Percentiles rank a stretch among this genome's conserved stretches.
Conservation (phyloP, 2,797 vertebrate genomes). For the Gymnopithys bicolor region DNA sequence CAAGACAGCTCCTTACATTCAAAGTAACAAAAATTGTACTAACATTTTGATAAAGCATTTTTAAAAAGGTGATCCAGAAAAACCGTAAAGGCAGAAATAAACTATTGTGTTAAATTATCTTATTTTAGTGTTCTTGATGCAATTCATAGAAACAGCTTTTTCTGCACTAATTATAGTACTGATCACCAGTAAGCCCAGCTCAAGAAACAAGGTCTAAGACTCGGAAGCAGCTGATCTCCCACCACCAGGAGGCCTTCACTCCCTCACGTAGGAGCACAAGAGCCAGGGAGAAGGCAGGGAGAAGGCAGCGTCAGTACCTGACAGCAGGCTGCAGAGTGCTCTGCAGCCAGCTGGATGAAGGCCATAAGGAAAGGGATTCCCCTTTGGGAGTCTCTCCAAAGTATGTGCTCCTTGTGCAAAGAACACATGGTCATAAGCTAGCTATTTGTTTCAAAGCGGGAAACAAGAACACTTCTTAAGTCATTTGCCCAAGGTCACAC, state of each 20-base stretch:
- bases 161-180: not conserved
- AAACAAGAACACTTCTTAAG: not conserved
- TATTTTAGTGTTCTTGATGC: not conserved
- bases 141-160: not conserved
- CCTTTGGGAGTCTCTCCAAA: constrained; percentile 8
- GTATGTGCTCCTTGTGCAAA: not conserved
- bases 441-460: not conserved
- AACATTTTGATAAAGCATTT: not conserved
- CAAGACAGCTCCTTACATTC: not conserved
- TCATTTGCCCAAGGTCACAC: not conserved
- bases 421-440: not conserved
- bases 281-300: not conserved
- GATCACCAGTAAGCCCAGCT: not conserved
- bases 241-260: not conserved
- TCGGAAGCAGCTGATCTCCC: not conserved
- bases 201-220: not conserved
- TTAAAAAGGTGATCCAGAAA: not conserved
- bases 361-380: constrained; percentile 29
- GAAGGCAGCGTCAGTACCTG: not conserved
- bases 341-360: constrained; percentile 9
- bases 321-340: not conserved
- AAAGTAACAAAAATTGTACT: not conserved
- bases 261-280: not conserved
- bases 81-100: not conserved
- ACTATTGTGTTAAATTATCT: not conserved